Base-by-base conservation (phyloP, 2,113 vertebrate species). In the Conger conger region DNA sequence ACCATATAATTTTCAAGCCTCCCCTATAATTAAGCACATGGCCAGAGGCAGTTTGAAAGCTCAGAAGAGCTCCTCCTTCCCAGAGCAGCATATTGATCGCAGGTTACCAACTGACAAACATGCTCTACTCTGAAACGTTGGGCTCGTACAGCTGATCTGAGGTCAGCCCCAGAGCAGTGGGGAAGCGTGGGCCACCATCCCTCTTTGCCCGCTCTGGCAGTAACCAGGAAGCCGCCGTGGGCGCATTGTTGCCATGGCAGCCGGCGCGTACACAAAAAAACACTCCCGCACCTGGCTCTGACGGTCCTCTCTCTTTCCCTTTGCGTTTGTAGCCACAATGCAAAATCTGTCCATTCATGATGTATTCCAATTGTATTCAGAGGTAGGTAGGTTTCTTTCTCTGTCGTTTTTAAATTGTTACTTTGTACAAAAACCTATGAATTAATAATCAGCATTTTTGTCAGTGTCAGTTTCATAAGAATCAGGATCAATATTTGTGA, bases 271-370 rank as follows among this genome's bases (percentile, higher is more conserved):
- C 86, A 90, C 89, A 89, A 76, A 83, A 80, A 80, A 92, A 92
- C 89, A 89, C 0, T 54, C 1, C 80, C 77, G 30, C 85, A 73
- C 84, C 87, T 89, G 89, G 88, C 91, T 88, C 42, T 80, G 3
- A 0, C 76, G 60, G 50, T 80, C 0, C 33, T 76, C 68, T 15
- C 27, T 76, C 54, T 57, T 16, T 9, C 57, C 0, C 73, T 85
- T 84, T 91, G 86, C 91, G 90, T 93, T 91, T 91, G 91, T 88
- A 80, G n/a, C n/a, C n/a, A n/a, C n/a, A n/a, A n/a, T n/a, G 45
- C 45, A 50, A 7, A 8, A 50, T 50, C 45, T 13, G 1, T 50
- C 45, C 40, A 42, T 42, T 42, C 40, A 42, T 5, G 40, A 42
- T 42, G 40, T 42, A 17, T 63, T 3, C 0, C 18, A 63, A 63